Evolutionary conservation across 2,797 vertebrate genomes (phyloP), one percentile per base, ranked within the genome.

Genomic region (Sebastes vulpes): DNA sequence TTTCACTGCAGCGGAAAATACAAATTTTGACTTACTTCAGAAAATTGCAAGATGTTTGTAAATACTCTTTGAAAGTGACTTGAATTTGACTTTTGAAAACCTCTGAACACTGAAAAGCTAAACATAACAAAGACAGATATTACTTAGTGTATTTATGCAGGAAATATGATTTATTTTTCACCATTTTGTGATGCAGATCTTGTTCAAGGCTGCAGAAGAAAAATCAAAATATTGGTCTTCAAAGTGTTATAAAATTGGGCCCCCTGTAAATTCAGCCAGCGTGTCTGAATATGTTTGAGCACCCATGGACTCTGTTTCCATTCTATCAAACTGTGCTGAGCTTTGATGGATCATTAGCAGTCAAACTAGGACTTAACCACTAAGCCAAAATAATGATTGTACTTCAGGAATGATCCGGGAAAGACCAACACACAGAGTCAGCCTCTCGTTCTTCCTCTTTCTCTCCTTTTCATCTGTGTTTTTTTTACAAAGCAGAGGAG

Each of bases 331-430:
- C n/a, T 67, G 35, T 6, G 18, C 77, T 79, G 79, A 65, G 75
- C 77, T 85, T 25, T 54, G 65, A 82, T 20, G 25, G 64, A 89
- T 91, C 84, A 88, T 91, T 86, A 90, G 73, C 83, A 88, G 87
- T 91, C 88, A 90, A 88, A 86, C 70, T 67, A 28, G 42, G 82
- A 87, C 46, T 86, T 85, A 79, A 70, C 23, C 26, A 14, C 81
- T 86, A 71, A 88, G 81, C 81, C 81, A 72, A 80, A 89, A 71
- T 87, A 91, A 90, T 18, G 69, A 91, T 78, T 12, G 23, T 57
- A 67, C 70, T 84, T 78, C 59, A 77, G 83, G 81, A 94, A 76
- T 18, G 71, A 82, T 79, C 81, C 81, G 82, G 77, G 68, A 90
- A 73, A 6, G 3, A 67, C 35, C 28, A 52, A 21, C 77, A 46